Conservation (phyloP, 1,140 invertebrate genomes). For the Parapsyche elsis region DNA sequence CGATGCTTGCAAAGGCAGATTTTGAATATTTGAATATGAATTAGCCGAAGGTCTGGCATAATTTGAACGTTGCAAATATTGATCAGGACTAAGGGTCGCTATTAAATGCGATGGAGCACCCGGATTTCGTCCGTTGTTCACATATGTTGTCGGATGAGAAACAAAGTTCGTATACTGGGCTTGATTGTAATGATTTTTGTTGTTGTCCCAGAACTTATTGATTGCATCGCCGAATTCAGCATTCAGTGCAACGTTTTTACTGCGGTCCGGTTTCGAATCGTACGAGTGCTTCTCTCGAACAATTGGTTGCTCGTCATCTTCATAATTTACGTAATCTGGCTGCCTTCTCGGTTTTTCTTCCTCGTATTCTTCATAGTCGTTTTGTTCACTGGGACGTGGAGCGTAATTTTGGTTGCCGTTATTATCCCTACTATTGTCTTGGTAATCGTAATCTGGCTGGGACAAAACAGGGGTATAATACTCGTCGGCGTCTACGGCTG, state of each 20-base stretch:
- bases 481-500: conserved; percentile 61
- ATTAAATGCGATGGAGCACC: conserved; percentile 38
- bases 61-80: conserved; percentile 5
- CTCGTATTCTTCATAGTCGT: conserved; percentile 58
- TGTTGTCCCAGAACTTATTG: conserved; percentile 61
- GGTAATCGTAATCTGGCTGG: conserved; percentile 48
- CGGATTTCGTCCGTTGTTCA: conserved; percentile 37
- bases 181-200: conserved; percentile 26
- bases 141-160: conserved; percentile 25
- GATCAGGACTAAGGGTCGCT: conserved; percentile 32
- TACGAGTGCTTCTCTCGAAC: conserved; percentile 58
- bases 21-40: neutral
- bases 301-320: conserved; percentile 61
- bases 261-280: conserved; percentile 58
- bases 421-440: conserved; percentile 19
- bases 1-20: conserved; percentile 21
- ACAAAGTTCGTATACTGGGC: conserved; percentile 37
- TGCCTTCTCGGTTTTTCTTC: conserved; percentile 57
- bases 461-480: conserved; percentile 42
- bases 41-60: conserved; percentile 22
- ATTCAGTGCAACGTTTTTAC: conserved; percentile 53
- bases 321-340: conserved; percentile 57
- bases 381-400: conserved; percentile 40
- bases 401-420: conserved; percentile 54
- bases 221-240: conserved; percentile 60